Base-by-base conservation (phyloP, 1,140 invertebrate genomes). In the Tetranychus cinnabarinus region DNA sequence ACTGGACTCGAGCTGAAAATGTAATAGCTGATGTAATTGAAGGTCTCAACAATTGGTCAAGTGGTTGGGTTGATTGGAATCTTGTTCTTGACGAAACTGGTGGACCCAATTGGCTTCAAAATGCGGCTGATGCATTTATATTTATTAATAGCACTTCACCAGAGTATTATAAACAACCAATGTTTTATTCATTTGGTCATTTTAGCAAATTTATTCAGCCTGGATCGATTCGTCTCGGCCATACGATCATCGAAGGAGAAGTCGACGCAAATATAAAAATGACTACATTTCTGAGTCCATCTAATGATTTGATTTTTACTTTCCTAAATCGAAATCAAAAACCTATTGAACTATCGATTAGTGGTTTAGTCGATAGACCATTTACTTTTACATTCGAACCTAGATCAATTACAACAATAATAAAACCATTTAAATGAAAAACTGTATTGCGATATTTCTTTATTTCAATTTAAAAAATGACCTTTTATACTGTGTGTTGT, bases 161-260 rank as follows among this genome's bases (percentile, higher is more conserved):
- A 8, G 73, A 74, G 64, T 77, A 77, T 64, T 78, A 76, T 67
- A 77, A 77, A 65, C 74, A 78, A 60, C 77, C 77, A 7, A 77
- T 76, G 73, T 78, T 72, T 66, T 78, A 78, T 68, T 71, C 70
- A 7, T 61, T 78, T 61, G 77, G 72, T 1, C 77, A 78, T 69
- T 77, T 76, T 63, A 72, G 69, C 12, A 60, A 64, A 45, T 65
- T 61, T 35, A 47, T 65, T 23, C n/a, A 10, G 33, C 59, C 59
- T 33, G 23, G 45, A 55, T 59, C 59, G 7, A 15, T 48, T n/a
- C 8, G 45, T n/a, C n/a, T 61, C 12, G 2, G 45, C 10, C 39
- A 46, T n/a, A 45, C 23, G 6, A 42, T 42, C 10, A 42, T 6
- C 5, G 5, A 5, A 42, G 39, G 10, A 6, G 39, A 6, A 6